Percentiles rank a stretch among this genome's conserved stretches.
These are phyloP conservation scores for Callyntrura sp. DNA, from an alignment of 2,888 invertebrate genomes.

Conservation along the genomic window DNA sequence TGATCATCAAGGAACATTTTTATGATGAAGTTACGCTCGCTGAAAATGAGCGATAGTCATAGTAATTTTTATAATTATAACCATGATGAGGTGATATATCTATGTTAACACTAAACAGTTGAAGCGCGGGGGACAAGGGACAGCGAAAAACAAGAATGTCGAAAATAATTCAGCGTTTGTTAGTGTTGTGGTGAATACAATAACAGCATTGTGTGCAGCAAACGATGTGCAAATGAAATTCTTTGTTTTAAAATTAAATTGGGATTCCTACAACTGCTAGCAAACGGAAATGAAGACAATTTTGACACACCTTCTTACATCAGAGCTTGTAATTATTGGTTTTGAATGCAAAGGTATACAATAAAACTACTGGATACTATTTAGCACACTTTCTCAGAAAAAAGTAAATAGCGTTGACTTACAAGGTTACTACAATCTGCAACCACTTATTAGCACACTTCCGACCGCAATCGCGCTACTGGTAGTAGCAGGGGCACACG, in stretches of 20 bases:
- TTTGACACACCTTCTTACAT: constrained; percentile 18
- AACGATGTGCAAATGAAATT: constrained; percentile 40
- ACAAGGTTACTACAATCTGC: neutral
- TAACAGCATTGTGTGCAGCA: constrained; percentile 16
- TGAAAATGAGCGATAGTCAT: constrained; percentile 15
- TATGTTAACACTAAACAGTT: constrained; percentile 26
- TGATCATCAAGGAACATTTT: neutral
- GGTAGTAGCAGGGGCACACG: too few species aligned
- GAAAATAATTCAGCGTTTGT: neutral
- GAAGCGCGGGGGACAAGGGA: constrained; percentile 24
- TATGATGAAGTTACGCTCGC: constrained; percentile 39
- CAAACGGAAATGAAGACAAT: constrained; percentile 37
- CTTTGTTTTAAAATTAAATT: constrained; percentile 49
- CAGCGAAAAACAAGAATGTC: constrained; percentile 3
- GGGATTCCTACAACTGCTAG: neutral
- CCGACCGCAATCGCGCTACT: too few species aligned
- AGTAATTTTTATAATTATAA: constrained; percentile 23
- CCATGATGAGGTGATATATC: constrained; percentile 25
- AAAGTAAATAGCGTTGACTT: neutral
- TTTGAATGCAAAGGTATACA: neutral
- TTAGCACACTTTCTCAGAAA: neutral
- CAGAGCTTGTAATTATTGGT: constrained; percentile 4
- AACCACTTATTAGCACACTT: neutral
- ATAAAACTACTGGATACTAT: constrained; percentile 4
- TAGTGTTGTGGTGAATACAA: neutral